Evolutionary conservation across 2,113 vertebrate species (phyloP).

Genomic region (Onychostoma macrolepis): DNA sequence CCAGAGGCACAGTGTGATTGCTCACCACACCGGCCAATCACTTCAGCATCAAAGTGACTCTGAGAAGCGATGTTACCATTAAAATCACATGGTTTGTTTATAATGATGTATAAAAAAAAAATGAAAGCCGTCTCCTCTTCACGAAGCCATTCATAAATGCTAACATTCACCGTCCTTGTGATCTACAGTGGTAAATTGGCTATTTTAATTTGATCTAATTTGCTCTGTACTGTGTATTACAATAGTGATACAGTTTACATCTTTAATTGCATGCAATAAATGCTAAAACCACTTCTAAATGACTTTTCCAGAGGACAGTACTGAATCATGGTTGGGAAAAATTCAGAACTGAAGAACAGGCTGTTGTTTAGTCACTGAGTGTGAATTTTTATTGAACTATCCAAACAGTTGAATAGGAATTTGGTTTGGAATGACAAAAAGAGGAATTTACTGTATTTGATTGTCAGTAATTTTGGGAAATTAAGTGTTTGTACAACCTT

Average conservation of each 20-base stretch:
- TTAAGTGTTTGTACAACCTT: neutral
- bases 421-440: neutral
- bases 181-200: neutral
- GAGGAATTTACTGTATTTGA: neutral
- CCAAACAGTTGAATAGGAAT: neutral
- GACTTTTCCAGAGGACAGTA: neutral
- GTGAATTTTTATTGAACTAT: neutral
- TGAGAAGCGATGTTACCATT: conserved; percentile 51
- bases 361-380: neutral
- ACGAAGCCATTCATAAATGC: conserved; percentile 8
- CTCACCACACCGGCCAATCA: conserved; percentile 74
- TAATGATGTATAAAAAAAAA: conserved; percentile 44
- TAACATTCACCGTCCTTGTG: neutral
- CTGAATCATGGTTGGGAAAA: neutral
- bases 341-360: neutral
- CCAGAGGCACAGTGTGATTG: conserved; percentile 73
- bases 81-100: conserved; percentile 18
- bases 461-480: neutral
- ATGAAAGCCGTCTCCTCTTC: conserved; percentile 12
- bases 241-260: neutral
- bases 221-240: neutral
- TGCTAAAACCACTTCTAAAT: neutral
- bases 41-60: conserved; percentile 69
- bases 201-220: conserved; percentile 25
- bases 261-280: neutral